phyloP scores from a whole-genome alignment of 2,888 invertebrate genomes.

The Bhutanitis thaidina region DNA sequence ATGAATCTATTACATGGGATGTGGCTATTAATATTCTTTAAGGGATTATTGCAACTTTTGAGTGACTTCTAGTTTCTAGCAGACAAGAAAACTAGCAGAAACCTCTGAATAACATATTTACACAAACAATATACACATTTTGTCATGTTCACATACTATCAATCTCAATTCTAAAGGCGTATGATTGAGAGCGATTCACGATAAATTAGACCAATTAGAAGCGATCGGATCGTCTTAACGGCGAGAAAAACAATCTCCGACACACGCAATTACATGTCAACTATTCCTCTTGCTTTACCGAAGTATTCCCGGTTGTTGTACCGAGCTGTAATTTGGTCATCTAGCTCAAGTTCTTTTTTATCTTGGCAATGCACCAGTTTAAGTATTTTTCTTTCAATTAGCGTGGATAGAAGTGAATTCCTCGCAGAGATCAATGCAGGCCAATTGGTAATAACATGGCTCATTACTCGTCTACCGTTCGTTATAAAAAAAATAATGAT shows the following conservation, averaged over 20 bases:
- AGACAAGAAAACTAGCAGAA: too few relatives aligned
- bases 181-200: not conserved
- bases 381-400: constrained; percentile 8
- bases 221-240: not conserved
- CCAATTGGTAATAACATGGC: constrained; percentile 10
- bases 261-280: constrained; percentile 16
- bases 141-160: not conserved
- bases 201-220: constrained; percentile 8
- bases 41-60: too few relatives aligned
- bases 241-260: constrained; percentile 6
- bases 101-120: too few relatives aligned
- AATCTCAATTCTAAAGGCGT: constrained; percentile 1
- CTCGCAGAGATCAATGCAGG: constrained; percentile 4
- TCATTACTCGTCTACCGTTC: not conserved
- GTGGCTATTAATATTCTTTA: too few relatives aligned
- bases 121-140: too few relatives aligned
- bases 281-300: constrained; percentile 4
- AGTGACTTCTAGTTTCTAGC: too few relatives aligned
- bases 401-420: constrained; percentile 2
- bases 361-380: not conserved
- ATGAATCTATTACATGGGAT: too few relatives aligned
- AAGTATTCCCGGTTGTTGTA: constrained; percentile 7
- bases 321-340: constrained; percentile 7
- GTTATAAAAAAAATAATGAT: constrained; percentile 4
- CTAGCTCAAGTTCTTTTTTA: constrained; percentile 2